Percentiles rank a stretch among this genome's conserved stretches.
Evolutionary conservation across 2,888 invertebrate genomes (phyloP).

Genomic region (Eubasilissa splendida): DNA sequence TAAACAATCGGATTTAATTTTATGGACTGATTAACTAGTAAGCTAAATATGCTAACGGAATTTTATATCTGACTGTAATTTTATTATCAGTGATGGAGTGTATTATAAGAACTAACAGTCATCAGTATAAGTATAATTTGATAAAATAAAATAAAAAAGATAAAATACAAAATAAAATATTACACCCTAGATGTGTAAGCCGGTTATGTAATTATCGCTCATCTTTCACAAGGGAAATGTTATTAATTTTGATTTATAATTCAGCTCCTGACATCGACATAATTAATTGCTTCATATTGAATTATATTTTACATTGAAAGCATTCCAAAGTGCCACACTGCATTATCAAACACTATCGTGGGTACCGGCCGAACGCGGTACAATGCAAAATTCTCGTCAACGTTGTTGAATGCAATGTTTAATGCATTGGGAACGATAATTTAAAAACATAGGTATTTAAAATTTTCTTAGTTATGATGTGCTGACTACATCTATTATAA

Average conservation of each 20-base stretch:
- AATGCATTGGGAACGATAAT: not conserved
- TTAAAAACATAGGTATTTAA: not conserved
- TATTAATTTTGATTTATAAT: constrained; percentile 29
- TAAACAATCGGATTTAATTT: too few relatives aligned
- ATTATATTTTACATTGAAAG: constrained; percentile 15
- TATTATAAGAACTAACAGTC: too few relatives aligned
- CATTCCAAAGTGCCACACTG: constrained; percentile 10
- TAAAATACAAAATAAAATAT: not conserved
- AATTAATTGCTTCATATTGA: constrained; percentile 42
- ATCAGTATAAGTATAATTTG: too few relatives aligned
- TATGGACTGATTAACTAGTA: too few relatives aligned
- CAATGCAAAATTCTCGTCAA: not conserved
- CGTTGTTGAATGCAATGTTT: not conserved
- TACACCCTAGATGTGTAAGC: not conserved
- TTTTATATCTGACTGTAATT: too few relatives aligned
- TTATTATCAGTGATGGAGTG: too few relatives aligned
- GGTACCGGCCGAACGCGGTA: not conserved
- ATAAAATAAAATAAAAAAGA: too few relatives aligned
- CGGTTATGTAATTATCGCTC: not conserved
- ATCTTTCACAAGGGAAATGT: not conserved
- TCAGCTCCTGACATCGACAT: constrained; percentile 18
- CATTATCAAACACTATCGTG: constrained; percentile 21
- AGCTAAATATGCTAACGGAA: too few relatives aligned
- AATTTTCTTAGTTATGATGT: not conserved
- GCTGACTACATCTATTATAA: too few relatives aligned